These are phyloP conservation scores for Turnix velox DNA, from an alignment of 2,113 vertebrate species.

Conservation along the genomic window DNA sequence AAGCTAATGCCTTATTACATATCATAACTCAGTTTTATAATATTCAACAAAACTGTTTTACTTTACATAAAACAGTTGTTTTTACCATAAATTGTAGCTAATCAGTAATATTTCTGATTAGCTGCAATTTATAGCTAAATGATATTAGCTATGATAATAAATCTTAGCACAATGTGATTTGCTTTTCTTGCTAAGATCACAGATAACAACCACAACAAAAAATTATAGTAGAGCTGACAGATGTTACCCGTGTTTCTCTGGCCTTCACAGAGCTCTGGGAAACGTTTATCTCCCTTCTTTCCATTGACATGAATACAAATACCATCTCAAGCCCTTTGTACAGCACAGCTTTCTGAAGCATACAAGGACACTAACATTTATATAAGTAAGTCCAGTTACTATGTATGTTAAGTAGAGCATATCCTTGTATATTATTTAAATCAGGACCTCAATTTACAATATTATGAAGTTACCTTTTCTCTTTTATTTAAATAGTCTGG, in stretches of 20 bases:
- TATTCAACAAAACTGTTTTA: neutral
- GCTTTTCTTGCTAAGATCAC: neutral
- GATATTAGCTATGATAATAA: no score
- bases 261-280: neutral
- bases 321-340: neutral
- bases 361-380: neutral
- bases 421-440: neutral
- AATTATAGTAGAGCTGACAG: neutral
- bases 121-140: no score
- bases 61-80: neutral
- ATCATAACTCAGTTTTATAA: neutral
- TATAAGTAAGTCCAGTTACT: neutral
- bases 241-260: neutral
- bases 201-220: neutral
- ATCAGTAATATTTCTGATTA: neutral
- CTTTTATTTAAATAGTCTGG: neutral
- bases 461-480: neutral
- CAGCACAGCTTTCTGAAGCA: neutral
- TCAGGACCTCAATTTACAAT: neutral
- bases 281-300: neutral
- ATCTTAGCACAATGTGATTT: neutral
- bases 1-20: neutral
- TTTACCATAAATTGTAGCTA: neutral
- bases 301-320: neutral
- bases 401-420: rapidly evolving